Evolutionary conservation across 2,888 invertebrate genomes (phyloP).

Genomic region (Erebia ligea): DNA sequence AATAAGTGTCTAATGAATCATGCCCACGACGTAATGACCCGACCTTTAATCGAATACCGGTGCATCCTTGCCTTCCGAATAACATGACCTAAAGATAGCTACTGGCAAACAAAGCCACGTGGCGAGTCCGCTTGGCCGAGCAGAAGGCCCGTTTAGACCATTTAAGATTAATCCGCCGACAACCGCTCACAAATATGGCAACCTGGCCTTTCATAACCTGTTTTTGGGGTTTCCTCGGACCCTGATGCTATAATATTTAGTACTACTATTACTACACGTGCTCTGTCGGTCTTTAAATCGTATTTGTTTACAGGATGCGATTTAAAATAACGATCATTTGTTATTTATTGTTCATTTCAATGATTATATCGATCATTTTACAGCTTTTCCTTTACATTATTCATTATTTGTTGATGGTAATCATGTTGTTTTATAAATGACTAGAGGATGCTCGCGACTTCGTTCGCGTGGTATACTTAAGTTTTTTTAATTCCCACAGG

Average conservation of each 20-base stretch:
- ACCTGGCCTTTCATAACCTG: conserved; percentile 80
- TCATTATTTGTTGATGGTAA: conserved; percentile 32
- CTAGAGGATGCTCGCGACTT: too few relatives aligned
- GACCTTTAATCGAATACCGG: conserved; percentile 60
- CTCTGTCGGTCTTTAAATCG: conserved; percentile 37
- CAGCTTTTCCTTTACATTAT: conserved; percentile 33
- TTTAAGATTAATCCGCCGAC: conserved; percentile 81
- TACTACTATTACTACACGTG: conserved; percentile 55
- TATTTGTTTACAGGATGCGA: conserved; percentile 39
- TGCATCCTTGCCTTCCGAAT: conserved; percentile 66
- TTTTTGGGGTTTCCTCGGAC: conserved; percentile 81
- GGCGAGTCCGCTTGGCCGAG: conserved; percentile 41
- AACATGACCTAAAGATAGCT: conserved; percentile 64
- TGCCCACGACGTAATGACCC: conserved; percentile 12
- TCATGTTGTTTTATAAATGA: conserved; percentile 28
- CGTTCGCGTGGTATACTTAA: too few relatives aligned
- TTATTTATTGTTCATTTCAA: conserved; percentile 32
- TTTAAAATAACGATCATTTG: conserved; percentile 21
- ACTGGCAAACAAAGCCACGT: conserved; percentile 60
- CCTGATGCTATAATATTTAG: conserved; percentile 60
- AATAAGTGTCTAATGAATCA: not conserved
- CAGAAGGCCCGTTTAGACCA: conserved; percentile 71
- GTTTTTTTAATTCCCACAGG: too few relatives aligned
- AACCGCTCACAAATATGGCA: conserved; percentile 77
- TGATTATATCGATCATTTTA: conserved; percentile 32